These are phyloP conservation scores for Eupithecia dodoneata DNA, from an alignment of 2,888 invertebrate species.

Conservation along the genomic window DNA sequence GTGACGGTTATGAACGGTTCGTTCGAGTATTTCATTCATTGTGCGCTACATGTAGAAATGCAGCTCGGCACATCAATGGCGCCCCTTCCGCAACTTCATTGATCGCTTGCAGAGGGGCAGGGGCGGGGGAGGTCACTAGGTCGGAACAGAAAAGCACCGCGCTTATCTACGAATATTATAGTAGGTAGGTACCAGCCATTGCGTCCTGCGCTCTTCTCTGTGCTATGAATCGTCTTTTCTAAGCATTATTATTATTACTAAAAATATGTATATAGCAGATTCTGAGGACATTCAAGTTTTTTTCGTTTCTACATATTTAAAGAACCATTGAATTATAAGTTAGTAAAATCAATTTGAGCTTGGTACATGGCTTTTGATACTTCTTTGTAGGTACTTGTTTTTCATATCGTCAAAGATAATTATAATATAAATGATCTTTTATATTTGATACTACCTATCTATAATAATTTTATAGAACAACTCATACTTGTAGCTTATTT, in stretches of 20 bases:
- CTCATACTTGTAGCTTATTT: conserved; percentile 12
- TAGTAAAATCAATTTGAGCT: neutral
- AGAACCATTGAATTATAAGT: neutral
- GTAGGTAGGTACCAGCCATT: neutral
- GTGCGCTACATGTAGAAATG: conserved; percentile 59
- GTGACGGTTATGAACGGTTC: conserved; percentile 46
- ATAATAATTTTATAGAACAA: conserved; percentile 2
- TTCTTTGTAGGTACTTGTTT: neutral
- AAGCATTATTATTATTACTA: neutral
- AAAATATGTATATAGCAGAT: neutral
- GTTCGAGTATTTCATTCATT: conserved; percentile 59
- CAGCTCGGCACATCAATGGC: conserved; percentile 60
- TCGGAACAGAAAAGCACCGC: conserved; percentile 51
- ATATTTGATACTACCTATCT: neutral
- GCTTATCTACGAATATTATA: conserved; percentile 21
- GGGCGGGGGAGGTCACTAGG: conserved; percentile 69
- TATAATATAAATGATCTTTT: neutral
- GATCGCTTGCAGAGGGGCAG: conserved; percentile 64
- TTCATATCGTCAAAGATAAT: neutral
- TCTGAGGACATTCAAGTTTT: neutral
- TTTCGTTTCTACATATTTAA: neutral
- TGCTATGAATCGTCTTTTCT: conserved; percentile 11
- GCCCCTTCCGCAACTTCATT: conserved; percentile 64
- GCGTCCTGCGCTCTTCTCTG: neutral
- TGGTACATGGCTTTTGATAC: neutral